Percentiles rank a stretch among this genome's conserved stretches.
Evolutionary conservation across 2,888 invertebrate species (phyloP).

Genomic region (Bedellia somnulentella): DNA sequence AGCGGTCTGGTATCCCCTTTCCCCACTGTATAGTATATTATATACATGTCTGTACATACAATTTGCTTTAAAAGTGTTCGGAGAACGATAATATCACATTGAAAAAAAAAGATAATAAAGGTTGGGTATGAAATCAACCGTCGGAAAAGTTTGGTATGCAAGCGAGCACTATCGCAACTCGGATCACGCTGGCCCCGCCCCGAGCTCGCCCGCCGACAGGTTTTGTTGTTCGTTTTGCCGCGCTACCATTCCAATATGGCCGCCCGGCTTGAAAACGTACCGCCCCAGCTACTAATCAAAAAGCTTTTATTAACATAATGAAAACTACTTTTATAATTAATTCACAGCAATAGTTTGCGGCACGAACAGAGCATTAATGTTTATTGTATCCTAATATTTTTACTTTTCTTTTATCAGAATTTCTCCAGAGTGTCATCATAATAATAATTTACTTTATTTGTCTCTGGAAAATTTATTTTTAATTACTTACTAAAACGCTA

Average conservation of each 20-base stretch:
- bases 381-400: slow-evolving; percentile 56
- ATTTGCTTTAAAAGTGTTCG: too few species aligned
- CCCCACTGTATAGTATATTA: too few species aligned
- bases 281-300: not conserved
- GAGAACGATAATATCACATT: too few species aligned
- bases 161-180: slow-evolving; percentile 34
- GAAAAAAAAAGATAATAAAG: too few species aligned
- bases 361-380: slow-evolving; percentile 48
- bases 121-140: too few species aligned
- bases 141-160: slow-evolving; percentile 4
- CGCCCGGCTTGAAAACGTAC: slow-evolving; percentile 15
- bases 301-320: slow-evolving; percentile 41
- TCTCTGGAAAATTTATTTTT: too few species aligned
- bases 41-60: too few species aligned
- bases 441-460: slow-evolving; percentile 34
- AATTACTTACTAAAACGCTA: too few species aligned
- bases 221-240: not conserved
- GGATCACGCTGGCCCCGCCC: slow-evolving; percentile 26
- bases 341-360: slow-evolving; percentile 54
- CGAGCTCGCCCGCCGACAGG: slow-evolving; percentile 8
- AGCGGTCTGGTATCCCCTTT: too few species aligned
- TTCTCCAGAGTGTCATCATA: slow-evolving; percentile 56
- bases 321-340: slow-evolving; percentile 56
- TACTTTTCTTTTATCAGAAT: slow-evolving; percentile 50
- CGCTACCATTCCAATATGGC: slow-evolving; percentile 5